Conservation (phyloP, 1,140 invertebrate species). For the Paramacrobiotus metropolitanus region DNA sequence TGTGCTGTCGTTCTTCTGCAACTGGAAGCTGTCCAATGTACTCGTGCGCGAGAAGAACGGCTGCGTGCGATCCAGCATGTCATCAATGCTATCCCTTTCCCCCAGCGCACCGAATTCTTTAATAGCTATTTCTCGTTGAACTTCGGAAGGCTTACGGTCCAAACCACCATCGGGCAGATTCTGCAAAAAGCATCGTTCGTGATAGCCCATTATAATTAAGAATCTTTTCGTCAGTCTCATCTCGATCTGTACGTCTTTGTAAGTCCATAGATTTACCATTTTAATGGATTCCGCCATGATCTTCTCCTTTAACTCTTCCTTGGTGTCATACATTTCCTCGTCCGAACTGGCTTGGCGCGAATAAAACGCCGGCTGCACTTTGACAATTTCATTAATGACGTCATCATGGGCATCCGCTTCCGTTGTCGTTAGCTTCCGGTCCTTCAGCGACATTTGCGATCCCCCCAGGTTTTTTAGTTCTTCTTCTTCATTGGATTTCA, state of each 20-base stretch:
- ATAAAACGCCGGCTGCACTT: neutral
- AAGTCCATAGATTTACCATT: too few species aligned
- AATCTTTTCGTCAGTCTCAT: too few species aligned
- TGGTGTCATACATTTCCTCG: neutral
- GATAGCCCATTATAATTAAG: too few species aligned
- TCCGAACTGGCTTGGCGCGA: too few species aligned
- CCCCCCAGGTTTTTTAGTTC: neutral
- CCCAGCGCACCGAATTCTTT: neutral
- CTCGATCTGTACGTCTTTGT: too few species aligned
- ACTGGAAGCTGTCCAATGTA: neutral
- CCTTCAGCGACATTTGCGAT: neutral
- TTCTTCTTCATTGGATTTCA: neutral
- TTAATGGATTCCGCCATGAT: too few species aligned
- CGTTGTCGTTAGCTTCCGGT: neutral
- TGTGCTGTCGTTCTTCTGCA: neutral
- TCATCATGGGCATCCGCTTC: too few species aligned
- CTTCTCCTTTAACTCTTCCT: too few species aligned
- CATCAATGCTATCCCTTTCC: constrained; percentile 1
- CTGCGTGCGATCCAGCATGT: neutral
- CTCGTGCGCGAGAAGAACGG: neutral
- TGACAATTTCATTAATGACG: neutral
- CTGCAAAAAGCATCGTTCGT: neutral
- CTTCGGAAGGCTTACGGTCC: neutral
- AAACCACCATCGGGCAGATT: neutral
- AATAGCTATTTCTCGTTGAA: neutral